A percentile compares a stretch with the other conserved stretches of the same genome.
Conservation (phyloP, 2,113 vertebrate species). For the Hemiprocne comata region DNA sequence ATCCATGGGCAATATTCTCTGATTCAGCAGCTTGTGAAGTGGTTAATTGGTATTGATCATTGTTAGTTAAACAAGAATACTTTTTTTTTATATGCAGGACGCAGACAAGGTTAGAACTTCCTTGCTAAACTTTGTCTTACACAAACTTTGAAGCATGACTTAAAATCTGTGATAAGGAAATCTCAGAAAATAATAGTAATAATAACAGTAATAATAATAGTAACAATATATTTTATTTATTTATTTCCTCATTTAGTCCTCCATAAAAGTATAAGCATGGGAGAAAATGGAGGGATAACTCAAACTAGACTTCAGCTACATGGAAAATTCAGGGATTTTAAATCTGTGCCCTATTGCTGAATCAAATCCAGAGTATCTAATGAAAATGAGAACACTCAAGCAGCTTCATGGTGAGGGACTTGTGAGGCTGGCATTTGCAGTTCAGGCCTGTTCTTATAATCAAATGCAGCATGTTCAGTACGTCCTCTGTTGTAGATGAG, state of each 20-base stretch:
- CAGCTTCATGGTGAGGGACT: not conserved
- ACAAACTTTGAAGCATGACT: not conserved
- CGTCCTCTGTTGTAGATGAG: not conserved
- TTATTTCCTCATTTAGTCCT: not conserved
- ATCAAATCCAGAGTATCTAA: not conserved
- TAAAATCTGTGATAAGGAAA: not conserved
- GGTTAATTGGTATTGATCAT: not conserved
- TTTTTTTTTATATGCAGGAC: not conserved
- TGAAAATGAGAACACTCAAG: not conserved
- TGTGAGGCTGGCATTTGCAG: not conserved
- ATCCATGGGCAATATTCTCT: not conserved
- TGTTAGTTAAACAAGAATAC: not conserved
- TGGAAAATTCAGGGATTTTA: not conserved
- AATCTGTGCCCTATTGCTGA: not conserved
- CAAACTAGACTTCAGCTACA: not conserved
- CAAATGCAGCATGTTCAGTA: not conserved
- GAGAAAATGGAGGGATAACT: not conserved
- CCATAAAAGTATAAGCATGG: not conserved
- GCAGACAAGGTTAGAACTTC: conserved; percentile 23
- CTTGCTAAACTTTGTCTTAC: not conserved
- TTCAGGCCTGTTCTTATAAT: not conserved
- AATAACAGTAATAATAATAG: not conserved
- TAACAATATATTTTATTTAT: not conserved
- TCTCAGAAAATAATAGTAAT: not conserved
- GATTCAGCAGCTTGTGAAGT: conserved; percentile 7